Base-by-base conservation (phyloP, 92 coral and sea anemone genomes). In the Porites cylindrica region DNA sequence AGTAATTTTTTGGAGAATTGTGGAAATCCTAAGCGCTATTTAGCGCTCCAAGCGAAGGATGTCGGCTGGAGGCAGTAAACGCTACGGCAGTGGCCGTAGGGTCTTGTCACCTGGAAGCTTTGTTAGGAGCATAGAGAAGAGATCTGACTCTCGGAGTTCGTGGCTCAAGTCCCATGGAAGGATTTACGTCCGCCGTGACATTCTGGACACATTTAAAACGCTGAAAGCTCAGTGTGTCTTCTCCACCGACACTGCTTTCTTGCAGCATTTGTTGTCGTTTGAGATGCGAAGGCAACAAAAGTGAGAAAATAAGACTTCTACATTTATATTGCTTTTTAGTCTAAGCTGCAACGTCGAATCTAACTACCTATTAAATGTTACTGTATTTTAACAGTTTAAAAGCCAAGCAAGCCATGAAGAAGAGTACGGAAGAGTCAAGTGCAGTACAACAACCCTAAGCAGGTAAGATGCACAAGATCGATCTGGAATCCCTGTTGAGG, bases 31-130 rank as follows among this genome's bases (percentile, higher is more conserved):
- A 63, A 16, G 67, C 17, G 68, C 21, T 9, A 9, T 63, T 63
- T 10, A 13, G 23, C 2, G 47, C 72, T 23, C 8, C 7, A 67
- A 67, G 23, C 47, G 72, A 56, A 56, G 60, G 12, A 70, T 70
- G 74, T 70, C 53, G 18, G 51, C 74, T 11, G 54, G 74, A 29
- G 74, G 74, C 74, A 8, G 74, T 9, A 70, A 32, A 24, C 74
- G 74, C 51, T 70, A 70, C 38, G 74, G 74, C 51, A 70, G 74
- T 29, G 74, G 74, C 16, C 17, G 74, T 18, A 70, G 12, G 12
- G 47, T 66, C 12, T 66, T 66, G 74, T 70, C 74, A 24, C 74
- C 74, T 26, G 51, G 52, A 26, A 70, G 74, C 74, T 32, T 26
- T 24, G 16, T 24, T 8, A 29, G 19, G 51, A 70, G 74, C 53